phyloP scores from a whole-genome alignment of 2,113 vertebrate species.

The Mugil cephalus region DNA sequence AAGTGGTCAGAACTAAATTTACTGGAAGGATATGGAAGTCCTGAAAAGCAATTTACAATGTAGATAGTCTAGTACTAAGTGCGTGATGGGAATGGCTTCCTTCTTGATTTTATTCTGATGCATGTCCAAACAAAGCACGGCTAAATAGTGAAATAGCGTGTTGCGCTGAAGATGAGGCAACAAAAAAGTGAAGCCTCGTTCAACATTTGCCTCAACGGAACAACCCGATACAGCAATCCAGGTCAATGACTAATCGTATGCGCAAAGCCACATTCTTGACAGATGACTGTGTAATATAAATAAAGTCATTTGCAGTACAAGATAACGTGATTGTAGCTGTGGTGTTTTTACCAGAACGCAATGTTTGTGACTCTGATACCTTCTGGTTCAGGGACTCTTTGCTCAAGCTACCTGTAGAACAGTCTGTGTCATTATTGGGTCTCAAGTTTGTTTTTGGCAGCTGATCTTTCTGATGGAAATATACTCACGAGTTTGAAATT shows the following conservation, averaged over 20 bases:
- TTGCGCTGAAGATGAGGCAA: too few relatives aligned
- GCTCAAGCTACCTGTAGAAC: background rate
- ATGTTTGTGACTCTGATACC: background rate
- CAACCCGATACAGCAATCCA: background rate
- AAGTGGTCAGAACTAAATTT: constrained; percentile 48
- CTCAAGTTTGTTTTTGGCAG: too few relatives aligned
- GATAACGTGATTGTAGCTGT: background rate
- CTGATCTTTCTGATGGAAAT: too few relatives aligned
- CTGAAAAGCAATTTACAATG: constrained; percentile 30
- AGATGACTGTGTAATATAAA: background rate
- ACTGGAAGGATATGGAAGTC: constrained; percentile 40
- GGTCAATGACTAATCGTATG: background rate
- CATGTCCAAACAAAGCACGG: background rate
- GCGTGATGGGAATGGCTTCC: background rate
- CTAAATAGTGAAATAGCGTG: background rate
- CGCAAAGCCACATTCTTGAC: background rate
- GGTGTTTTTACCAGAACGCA: background rate
- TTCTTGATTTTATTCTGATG: constrained; percentile 12
- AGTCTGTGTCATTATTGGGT: too few relatives aligned
- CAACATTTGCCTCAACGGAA: background rate
- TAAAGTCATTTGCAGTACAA: background rate
- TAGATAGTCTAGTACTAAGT: background rate
- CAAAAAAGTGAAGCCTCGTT: background rate
- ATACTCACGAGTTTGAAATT: too few relatives aligned
- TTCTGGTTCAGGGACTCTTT: background rate